Percentiles rank a stretch among this genome's conserved stretches.
Conservation (phyloP, 2,797 vertebrate genomes). For the Trachops cirrhosus region DNA sequence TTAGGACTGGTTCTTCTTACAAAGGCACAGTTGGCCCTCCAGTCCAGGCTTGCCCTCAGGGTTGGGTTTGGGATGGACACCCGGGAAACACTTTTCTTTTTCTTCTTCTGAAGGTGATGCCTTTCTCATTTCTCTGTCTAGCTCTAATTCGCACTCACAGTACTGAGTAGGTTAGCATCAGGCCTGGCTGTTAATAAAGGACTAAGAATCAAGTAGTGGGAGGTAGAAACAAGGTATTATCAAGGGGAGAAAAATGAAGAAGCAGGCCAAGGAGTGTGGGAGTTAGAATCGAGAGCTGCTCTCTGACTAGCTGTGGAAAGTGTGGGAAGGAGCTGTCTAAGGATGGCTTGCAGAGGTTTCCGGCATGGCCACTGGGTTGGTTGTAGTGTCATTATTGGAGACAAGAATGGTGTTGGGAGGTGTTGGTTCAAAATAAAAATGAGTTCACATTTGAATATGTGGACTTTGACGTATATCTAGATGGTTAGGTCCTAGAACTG, state of each 20-base stretch:
- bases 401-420: background rate
- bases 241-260: background rate
- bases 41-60: background rate
- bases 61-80: background rate
- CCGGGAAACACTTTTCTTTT: background rate
- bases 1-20: background rate
- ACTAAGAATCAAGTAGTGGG: conserved; percentile 14
- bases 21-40: background rate
- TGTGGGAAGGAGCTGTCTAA: background rate
- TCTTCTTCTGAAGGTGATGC: background rate
- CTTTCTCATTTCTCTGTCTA: conserved; percentile 1
- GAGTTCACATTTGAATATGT: background rate
- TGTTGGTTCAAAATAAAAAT: conserved; percentile 27
- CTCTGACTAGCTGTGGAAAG: background rate
- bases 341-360: background rate
- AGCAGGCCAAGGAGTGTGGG: background rate
- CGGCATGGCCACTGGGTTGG: background rate
- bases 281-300: background rate
- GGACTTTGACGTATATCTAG: background rate
- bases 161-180: background rate
- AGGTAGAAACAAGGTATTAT: background rate
- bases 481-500: background rate
- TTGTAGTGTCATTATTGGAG: background rate
- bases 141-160: background rate
- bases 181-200: background rate